These are phyloP conservation scores for Nothura maculosa DNA, from an alignment of 2,797 vertebrate genomes.

Conservation along the genomic window DNA sequence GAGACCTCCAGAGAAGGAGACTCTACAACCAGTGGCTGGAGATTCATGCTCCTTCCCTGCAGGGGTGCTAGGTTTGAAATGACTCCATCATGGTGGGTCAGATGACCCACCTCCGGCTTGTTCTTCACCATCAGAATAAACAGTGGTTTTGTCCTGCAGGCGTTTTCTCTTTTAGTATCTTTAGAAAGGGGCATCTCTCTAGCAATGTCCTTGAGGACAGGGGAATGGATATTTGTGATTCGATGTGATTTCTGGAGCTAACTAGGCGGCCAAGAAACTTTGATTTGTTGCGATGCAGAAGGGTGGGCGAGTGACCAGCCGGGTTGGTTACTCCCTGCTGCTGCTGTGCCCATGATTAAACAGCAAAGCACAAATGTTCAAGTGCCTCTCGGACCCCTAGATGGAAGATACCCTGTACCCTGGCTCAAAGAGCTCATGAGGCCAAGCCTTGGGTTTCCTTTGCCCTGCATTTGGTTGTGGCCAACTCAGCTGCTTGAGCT, in stretches of 20 bases:
- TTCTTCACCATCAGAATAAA: not conserved
- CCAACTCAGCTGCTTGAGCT: not conserved
- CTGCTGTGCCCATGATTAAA: not conserved
- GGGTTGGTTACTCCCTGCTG: not conserved
- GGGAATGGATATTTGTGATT: not conserved
- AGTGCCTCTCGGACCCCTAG: rapidly evolving
- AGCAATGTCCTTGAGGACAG: not conserved
- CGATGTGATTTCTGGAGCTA: not conserved
- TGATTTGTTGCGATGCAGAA: not conserved
- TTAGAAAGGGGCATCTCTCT: not conserved
- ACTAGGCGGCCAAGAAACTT: slow-evolving; percentile 15
- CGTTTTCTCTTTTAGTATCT: slow-evolving; percentile 42
- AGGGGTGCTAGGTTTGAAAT: not conserved
- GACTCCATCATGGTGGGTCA: not conserved
- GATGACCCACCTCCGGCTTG: not conserved
- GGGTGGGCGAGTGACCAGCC: not conserved
- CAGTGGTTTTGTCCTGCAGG: not conserved
- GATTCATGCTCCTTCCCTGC: not conserved
- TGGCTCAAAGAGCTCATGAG: not conserved
- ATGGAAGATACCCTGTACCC: not conserved
- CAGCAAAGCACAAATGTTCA: not conserved
- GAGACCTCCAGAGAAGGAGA: too few species aligned
- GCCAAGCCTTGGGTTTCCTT: not conserved
- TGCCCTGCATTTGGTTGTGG: rapidly evolving
- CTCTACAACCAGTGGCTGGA: too few species aligned